Conservation (phyloP, 23 tunicate species). For the Styela clava region DNA sequence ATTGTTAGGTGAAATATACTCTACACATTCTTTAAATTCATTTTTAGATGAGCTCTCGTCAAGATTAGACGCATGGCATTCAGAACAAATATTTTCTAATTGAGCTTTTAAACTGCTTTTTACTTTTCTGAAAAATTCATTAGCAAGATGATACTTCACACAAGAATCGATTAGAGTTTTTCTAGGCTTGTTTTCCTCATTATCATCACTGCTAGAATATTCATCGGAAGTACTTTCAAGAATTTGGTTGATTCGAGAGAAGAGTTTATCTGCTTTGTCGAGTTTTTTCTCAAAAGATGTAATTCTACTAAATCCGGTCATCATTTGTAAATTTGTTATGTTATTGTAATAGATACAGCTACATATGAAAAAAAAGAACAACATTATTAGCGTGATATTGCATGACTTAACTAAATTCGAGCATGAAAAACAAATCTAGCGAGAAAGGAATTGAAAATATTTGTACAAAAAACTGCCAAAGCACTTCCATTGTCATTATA, state of each 20-base stretch:
- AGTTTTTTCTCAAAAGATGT: background rate
- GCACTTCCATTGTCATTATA: no score
- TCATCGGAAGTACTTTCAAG: background rate
- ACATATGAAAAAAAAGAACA: no score
- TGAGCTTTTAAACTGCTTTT: background rate
- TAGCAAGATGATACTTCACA: background rate
- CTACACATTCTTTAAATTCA: background rate
- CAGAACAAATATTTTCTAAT: background rate
- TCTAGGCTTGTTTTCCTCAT: background rate
- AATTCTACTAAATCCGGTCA: background rate
- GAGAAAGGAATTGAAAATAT: no score
- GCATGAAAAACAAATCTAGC: no score
- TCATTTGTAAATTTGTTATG: background rate
- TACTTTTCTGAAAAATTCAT: background rate
- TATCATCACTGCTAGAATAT: background rate
- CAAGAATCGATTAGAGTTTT: background rate
- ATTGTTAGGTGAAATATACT: background rate
- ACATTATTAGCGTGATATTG: no score
- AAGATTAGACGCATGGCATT: background rate
- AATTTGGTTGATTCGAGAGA: background rate
- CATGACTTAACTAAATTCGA: no score
- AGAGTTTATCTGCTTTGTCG: background rate
- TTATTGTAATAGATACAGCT: background rate
- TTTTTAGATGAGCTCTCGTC: background rate
- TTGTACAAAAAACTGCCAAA: no score